phyloP scores from a whole-genome alignment of 2,888 invertebrate genomes.

The Drosophila bunnanda region DNA sequence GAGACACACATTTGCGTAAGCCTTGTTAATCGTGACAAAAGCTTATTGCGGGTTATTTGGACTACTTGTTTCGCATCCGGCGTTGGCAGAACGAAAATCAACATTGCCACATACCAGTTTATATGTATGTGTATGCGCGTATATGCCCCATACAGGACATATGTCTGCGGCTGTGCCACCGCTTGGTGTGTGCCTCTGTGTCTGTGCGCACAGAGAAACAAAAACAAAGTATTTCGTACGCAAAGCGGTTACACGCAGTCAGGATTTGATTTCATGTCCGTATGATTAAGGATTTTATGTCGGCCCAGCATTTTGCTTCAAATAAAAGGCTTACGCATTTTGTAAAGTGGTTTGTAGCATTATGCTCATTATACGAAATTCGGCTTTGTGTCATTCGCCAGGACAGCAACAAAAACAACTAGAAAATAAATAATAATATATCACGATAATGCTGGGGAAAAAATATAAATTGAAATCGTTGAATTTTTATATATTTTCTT shows the following conservation, averaged over 20 bases:
- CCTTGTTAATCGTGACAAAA: constrained; percentile 81
- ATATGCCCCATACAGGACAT: constrained; percentile 2
- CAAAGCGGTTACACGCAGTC: constrained; percentile 40
- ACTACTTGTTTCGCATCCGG: constrained; percentile 79
- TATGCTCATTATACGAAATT: constrained; percentile 27
- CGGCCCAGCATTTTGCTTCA: constrained; percentile 16
- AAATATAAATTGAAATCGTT: background rate
- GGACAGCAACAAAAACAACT: background rate
- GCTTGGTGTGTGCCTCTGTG: background rate
- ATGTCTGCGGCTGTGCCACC: constrained; percentile 15
- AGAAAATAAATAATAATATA: background rate
- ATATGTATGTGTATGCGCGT: background rate
- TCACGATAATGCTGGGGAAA: background rate
- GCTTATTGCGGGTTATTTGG: constrained; percentile 80
- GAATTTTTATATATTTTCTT: background rate
- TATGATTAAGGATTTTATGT: constrained; percentile 41
- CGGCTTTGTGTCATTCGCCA: constrained; percentile 20
- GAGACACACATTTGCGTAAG: constrained; percentile 73
- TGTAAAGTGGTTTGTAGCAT: constrained; percentile 34
- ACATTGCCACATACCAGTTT: constrained; percentile 53
- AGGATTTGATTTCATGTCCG: constrained; percentile 41
- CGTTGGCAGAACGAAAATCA: constrained; percentile 74
- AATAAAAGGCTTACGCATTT: constrained; percentile 35
- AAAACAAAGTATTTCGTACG: constrained; percentile 29
- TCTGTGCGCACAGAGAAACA: constrained; percentile 37